Percentiles rank a stretch among this genome's conserved stretches.
These are phyloP conservation scores for Choreutis nemorana DNA, from an alignment of 2,888 invertebrate genomes.

Conservation along the genomic window DNA sequence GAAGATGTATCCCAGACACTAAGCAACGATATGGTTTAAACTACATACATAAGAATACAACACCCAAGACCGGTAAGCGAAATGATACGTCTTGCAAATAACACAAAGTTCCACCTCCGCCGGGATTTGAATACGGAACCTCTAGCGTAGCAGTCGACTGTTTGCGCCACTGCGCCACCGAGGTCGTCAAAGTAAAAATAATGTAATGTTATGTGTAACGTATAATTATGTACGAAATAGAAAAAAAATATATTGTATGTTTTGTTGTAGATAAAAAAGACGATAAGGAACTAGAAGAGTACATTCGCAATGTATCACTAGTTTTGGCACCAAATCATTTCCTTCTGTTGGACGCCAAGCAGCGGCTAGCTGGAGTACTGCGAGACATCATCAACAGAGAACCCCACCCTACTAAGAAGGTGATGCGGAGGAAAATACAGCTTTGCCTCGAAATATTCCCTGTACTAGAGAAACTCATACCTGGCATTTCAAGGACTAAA, in stretches of 20 bases:
- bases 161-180: no score
- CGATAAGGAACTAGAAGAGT: conserved; percentile 50
- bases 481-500: conserved; percentile 74
- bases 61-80: no score
- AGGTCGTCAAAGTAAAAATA: no score
- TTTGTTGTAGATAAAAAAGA: conserved; percentile 47
- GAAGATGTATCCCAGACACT: no score
- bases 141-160: no score
- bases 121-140: no score
- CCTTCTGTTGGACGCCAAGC: conserved; percentile 73
- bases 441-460: conserved; percentile 72
- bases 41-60: no score
- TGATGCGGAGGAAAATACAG: conserved; percentile 70
- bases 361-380: conserved; percentile 70
- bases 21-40: no score
- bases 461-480: conserved; percentile 72
- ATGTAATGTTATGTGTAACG: no score
- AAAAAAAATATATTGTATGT: conserved; percentile 8
- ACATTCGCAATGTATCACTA: conserved; percentile 59
- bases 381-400: conserved; percentile 56
- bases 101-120: no score
- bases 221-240: no score
- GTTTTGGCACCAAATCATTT: conserved; percentile 74
- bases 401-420: conserved; percentile 56
- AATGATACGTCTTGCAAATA: no score